Base-by-base conservation (phyloP, 2,113 vertebrate species). In the Entelurus aequoreus region DNA sequence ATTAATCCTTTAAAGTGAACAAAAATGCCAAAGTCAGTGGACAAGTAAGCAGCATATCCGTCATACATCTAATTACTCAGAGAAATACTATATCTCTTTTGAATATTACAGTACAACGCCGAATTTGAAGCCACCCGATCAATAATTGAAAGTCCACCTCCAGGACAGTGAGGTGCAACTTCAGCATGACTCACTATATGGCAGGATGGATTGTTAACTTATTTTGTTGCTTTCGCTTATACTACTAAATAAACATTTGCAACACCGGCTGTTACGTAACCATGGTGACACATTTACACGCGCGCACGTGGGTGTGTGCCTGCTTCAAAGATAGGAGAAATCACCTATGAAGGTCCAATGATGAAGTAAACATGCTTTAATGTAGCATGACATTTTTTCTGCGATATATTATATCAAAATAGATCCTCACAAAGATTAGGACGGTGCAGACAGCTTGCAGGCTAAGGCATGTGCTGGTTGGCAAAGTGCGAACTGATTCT, bases 381-480 rank as follows among this genome's bases (percentile, higher is more conserved):
- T 14, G 42, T 69, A 19, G 36, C 62, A 36, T 68, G 51, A 9
- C 8, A 42, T 46, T 46, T 46, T 28, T 11, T 11, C 42, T 46
- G 42, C 4, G 12, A 12, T 46, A 46, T 46, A 12, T 11, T 46
- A 6, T 46, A 12, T 12, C 10, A 46, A 46, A 46, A 46, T 46
- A 46, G 10, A 46, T 46, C 10, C 12, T 12, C 42, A 11, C 42
- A 46, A 11, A 9, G 42, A 79, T 86, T 72, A 80, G 64, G 52
- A 53, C 15, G n/a, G 14, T 0, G 63, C 61, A 66, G 60, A 80
- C 70, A 84, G 79, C 1, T 28, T 47, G 28, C 87, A 85, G 68
- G 88, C 79, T 65, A 72, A 76, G 78, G 58, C 85, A 86, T 73
- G 83, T 60, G 65, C 46, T 49, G 50, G 56, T 53, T 65, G 70